Base-by-base conservation (phyloP, 2,888 invertebrate genomes). In the Psylliodes chrysocephalus region DNA sequence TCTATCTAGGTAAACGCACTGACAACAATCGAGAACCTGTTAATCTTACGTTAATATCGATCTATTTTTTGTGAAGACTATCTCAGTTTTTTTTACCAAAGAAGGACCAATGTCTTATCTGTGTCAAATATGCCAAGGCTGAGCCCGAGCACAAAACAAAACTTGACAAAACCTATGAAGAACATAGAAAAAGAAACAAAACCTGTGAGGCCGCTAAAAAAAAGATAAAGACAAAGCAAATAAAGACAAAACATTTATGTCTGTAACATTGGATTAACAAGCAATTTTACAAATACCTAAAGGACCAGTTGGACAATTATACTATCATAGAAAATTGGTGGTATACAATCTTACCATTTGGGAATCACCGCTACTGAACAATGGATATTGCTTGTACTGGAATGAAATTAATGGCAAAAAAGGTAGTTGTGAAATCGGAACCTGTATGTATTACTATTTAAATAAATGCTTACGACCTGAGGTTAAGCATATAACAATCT, bases 341-440 rank as follows among this genome's bases (percentile, higher is more conserved):
- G 2, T n/a, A n/a, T 33, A 33, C n/a, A 6, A 33, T 33, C 35
- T 52, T 2, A 33, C 35, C 33, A 35, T 52, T 14, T 52, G 18
- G 15, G 52, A 52, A 35, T 35, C 19, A 33, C 18, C 52, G 17
- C 18, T 35, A 18, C 52, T 5, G n/a, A 52, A 52, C 35, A 52
- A 52, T 52, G 52, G 1, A 1, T 52, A 35, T 52, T 52, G 52
- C 35, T 33, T 35, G 18, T 28, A 35, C 52, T 52, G 35, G 52
- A 52, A 15, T 4, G 35, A 52, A 52, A 15, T 19, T 14, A 14
- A 52, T 52, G 52, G 33, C 7, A 52, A 52, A 35, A 52, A 35
- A 28, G 52, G 52, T 15, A 52, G 52, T n/a, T 52, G 33, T 8
- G 52, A 52, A 33, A 52, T 52, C 35, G 35, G 52, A 17, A 33